Percentiles rank a stretch among this genome's conserved stretches.
These are phyloP conservation scores for Toxotes lorentzi DNA, from an alignment of 2,797 vertebrate species.

Conservation along the genomic window DNA sequence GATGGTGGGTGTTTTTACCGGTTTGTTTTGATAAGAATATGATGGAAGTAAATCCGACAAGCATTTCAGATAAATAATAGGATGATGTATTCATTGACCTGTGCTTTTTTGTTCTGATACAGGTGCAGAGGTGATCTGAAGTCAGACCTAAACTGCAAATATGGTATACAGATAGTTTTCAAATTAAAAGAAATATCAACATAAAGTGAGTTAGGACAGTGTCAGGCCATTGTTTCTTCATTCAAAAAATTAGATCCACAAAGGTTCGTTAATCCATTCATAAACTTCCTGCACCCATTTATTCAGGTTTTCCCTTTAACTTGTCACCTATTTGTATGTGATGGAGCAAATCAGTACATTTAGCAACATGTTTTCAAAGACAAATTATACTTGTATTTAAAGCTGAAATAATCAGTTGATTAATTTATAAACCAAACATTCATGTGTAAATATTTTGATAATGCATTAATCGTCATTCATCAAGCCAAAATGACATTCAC, in stretches of 20 bases:
- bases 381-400: not conserved
- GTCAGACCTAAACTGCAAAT: not conserved
- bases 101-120: conserved; percentile 8
- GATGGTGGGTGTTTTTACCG: conserved; percentile 5
- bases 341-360: not conserved
- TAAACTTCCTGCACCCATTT: not conserved
- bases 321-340: not conserved
- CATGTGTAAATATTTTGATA: not conserved
- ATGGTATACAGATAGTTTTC: not conserved
- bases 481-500: not conserved
- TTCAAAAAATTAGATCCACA: not conserved
- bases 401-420: not conserved
- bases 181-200: not conserved
- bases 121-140: not conserved
- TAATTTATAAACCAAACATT: not conserved
- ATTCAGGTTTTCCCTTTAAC: not conserved
- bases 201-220: not conserved
- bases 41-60: not conserved
- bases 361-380: not conserved
- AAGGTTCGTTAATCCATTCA: not conserved
- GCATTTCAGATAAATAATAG: not conserved
- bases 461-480: not conserved
- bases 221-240: not conserved
- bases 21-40: conserved; percentile 12
- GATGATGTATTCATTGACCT: not conserved